Base-by-base conservation (phyloP, 2,113 vertebrate species). In the Syrrhaptes paradoxus region DNA sequence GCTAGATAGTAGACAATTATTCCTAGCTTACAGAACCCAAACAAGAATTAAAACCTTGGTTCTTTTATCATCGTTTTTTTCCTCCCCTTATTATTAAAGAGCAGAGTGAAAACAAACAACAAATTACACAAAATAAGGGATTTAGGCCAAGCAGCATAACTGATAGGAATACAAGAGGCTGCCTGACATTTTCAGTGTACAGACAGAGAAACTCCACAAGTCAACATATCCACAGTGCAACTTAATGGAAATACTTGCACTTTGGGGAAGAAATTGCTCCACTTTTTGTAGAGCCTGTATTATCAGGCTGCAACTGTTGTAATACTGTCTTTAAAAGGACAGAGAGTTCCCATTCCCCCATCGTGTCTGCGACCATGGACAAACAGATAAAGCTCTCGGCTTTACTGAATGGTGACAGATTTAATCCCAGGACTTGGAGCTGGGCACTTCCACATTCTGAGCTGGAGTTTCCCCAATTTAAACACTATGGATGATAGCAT, bases 1-100 rank as follows among this genome's bases (percentile, higher is more conserved):
- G 62, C 9, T 68, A 75, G 54, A 87, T 85, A 57, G 29, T 20
- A 77, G 71, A 52, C 67, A 80, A 85, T 93, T 91, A 92, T 41
- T 81, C 59, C 31, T 13, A 91, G 31, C 10, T 89, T 83, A 68
- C 46, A 92, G 83, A 38, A 73, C 34, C 24, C 54, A 90, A 93
- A 72, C 18, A 87, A 58, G 66, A 92, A 95, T 92, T 68, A 63
- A 86, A 87, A 72, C 11, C 21, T 49, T 32, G 7, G 15, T 24
- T 80, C 20, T 74, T 83, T 66, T 21, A 25, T 31, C 18, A 51
- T 52, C 45, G 17, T 52, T 17, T 52, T 52, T 52, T 91, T 74
- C 8, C 13, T 71, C 19, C 8, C 46, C 7, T 36, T 77, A 55
- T 71, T 85, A 79, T 73, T 93, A 85, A 70, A 77, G 38, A 7